phyloP scores from a whole-genome alignment of 2,797 vertebrate genomes.

The Schizothorax lantsangensis region DNA sequence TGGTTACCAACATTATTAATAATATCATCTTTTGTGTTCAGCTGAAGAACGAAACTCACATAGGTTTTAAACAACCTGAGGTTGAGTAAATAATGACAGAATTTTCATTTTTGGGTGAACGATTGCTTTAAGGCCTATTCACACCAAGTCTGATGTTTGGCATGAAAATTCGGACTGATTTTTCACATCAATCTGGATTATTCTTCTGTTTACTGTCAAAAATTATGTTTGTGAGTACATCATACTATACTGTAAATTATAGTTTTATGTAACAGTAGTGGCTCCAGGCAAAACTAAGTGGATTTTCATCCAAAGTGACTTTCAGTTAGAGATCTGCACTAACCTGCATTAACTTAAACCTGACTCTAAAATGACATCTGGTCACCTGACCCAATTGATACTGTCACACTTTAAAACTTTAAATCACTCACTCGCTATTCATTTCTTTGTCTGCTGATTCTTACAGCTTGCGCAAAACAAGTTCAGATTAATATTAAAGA shows the following conservation, averaged over 20 bases:
- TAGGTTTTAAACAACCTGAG: background rate
- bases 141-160: background rate
- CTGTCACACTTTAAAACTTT: background rate
- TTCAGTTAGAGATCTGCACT: background rate
- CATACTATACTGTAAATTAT: too few species aligned
- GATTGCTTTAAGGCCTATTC: background rate
- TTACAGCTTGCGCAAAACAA: background rate
- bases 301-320: background rate
- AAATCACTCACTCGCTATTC: background rate
- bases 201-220: background rate
- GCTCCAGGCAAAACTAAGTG: background rate
- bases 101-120: background rate
- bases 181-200: background rate
- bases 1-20: background rate
- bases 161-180: background rate
- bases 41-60: background rate
- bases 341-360: background rate
- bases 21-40: background rate
- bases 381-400: too few species aligned
- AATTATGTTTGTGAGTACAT: background rate
- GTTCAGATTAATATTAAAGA: too few species aligned
- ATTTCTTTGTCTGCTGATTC: background rate
- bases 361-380: background rate
- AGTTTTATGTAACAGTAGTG: background rate
- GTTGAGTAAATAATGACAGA: background rate